These are phyloP conservation scores for Tonatia bakeri DNA, from an alignment of 2,113 vertebrate genomes.

Conservation along the genomic window DNA sequence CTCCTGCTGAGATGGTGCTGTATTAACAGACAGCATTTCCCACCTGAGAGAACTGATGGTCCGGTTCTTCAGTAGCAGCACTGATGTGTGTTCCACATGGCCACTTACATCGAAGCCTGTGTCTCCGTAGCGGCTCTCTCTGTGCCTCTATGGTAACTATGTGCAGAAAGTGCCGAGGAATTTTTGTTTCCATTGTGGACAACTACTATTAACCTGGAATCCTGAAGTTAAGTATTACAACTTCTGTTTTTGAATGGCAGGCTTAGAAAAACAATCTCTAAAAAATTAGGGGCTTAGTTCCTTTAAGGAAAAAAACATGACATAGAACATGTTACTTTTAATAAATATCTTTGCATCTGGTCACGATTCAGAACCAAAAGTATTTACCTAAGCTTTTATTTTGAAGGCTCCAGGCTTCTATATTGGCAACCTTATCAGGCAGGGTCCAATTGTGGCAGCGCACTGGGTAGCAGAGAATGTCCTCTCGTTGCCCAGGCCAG, in stretches of 20 bases:
- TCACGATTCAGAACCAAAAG: neutral
- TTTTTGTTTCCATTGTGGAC: neutral
- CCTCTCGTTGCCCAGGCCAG: neutral
- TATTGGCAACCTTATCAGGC: neutral
- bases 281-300: neutral
- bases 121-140: neutral
- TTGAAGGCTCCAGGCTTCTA: neutral
- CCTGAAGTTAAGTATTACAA: neutral
- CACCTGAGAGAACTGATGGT: neutral
- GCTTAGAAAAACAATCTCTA: neutral
- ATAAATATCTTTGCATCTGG: neutral
- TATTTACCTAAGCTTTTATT: neutral
- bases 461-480: neutral
- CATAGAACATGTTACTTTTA: neutral
- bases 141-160: neutral
- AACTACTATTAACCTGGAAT: neutral
- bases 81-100: neutral
- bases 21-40: neutral
- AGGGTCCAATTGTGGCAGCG: no score
- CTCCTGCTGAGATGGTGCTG: neutral
- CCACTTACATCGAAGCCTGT: neutral
- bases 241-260: neutral
- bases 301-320: neutral
- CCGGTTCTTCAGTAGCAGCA: neutral
- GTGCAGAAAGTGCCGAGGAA: neutral